A percentile compares a stretch with the other conserved stretches of the same genome.
phyloP scores from a whole-genome alignment of 2,113 vertebrate species.

The Symphodus melops region DNA sequence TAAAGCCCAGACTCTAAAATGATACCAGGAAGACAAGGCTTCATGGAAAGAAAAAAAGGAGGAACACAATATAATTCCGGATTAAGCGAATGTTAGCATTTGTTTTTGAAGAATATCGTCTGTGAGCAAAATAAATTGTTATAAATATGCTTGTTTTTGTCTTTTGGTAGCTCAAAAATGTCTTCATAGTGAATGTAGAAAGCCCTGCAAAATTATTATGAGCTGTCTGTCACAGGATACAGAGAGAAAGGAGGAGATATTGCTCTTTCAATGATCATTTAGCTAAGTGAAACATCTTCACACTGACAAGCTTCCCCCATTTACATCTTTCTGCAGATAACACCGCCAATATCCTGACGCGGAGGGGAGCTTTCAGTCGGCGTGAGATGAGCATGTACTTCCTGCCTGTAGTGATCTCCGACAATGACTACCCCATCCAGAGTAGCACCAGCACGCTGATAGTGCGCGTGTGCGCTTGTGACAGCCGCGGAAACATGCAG shows the following conservation, averaged over 20 bases:
- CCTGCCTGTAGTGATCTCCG: constrained; percentile 94
- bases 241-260: neutral
- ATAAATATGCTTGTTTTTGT: neutral
- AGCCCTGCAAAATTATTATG: neutral
- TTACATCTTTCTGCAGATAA: constrained; percentile 86
- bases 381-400: constrained; percentile 93
- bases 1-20: neutral
- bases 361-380: constrained; percentile 91
- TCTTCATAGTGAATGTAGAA: neutral
- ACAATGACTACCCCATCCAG: constrained; percentile 95
- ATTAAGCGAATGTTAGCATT: neutral
- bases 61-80: neutral
- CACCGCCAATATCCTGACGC: constrained; percentile 94
- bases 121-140: neutral
- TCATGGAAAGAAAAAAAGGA: constrained; percentile 22
- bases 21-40: neutral
- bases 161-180: neutral
- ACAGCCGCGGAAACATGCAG: constrained; percentile 90
- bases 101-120: neutral
- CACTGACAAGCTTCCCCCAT: neutral
- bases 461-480: constrained; percentile 90
- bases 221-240: neutral
- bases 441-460: constrained; percentile 93
- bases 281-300: neutral
- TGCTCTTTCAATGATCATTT: neutral